phyloP scores from a whole-genome alignment of 2,888 invertebrate genomes.

The Volucella inflata region DNA sequence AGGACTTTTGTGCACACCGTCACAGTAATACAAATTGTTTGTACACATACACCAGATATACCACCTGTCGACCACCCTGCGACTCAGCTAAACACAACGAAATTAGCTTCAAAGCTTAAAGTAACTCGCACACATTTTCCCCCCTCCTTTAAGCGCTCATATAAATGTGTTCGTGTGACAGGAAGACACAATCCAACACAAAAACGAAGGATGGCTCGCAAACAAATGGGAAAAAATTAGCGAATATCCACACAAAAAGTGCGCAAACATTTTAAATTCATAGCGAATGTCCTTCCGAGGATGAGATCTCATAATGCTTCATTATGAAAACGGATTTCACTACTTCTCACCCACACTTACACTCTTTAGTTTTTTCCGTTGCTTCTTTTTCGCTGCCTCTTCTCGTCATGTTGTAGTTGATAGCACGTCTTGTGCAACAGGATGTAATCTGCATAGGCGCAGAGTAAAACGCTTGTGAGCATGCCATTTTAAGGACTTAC shows the following conservation, averaged over 20 bases:
- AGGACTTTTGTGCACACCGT: not conserved
- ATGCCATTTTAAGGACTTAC: slow-evolving; percentile 16
- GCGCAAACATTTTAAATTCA: slow-evolving; percentile 49
- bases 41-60: not conserved
- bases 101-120: slow-evolving; percentile 61
- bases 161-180: not conserved
- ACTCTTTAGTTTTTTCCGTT: slow-evolving; percentile 18
- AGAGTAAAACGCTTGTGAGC: slow-evolving; percentile 52
- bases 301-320: slow-evolving; percentile 62
- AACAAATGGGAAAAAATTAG: slow-evolving; percentile 17
- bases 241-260: not conserved
- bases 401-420: not conserved
- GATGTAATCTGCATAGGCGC: slow-evolving; percentile 37
- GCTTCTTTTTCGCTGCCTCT: not conserved
- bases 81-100: slow-evolving; percentile 28
- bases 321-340: slow-evolving; percentile 69
- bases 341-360: not conserved
- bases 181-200: slow-evolving; percentile 7
- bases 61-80: not conserved
- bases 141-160: not conserved
- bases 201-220: not conserved
- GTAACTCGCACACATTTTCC: slow-evolving; percentile 41
- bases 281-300: slow-evolving; percentile 59
- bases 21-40: not conserved
- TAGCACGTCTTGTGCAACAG: slow-evolving; percentile 37